Evolutionary conservation across 2,797 vertebrate species (phyloP).

Genomic region (Paratrypauchen microcephalus): DNA sequence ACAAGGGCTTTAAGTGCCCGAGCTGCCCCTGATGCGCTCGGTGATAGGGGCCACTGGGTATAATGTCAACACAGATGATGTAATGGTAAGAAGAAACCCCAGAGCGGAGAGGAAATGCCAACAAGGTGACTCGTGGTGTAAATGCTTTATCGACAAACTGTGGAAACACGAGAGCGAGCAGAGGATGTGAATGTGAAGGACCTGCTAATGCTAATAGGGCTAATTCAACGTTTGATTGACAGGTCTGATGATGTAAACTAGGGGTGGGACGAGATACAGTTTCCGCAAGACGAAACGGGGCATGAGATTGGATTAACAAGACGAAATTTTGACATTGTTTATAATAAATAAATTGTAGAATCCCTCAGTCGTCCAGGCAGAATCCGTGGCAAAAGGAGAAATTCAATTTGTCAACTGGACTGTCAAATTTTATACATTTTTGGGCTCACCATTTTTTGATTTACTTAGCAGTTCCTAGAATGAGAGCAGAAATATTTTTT

Average conservation of each 20-base stretch:
- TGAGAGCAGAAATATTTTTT: too few relatives aligned
- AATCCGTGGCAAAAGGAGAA: too few relatives aligned
- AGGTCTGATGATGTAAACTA: not conserved
- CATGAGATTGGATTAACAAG: too few relatives aligned
- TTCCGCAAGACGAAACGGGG: too few relatives aligned
- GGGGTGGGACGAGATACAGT: too few relatives aligned
- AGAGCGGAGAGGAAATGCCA: conserved; percentile 44
- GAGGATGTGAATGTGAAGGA: conserved; percentile 11
- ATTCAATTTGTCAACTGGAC: too few relatives aligned
- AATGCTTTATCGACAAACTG: conserved; percentile 24
- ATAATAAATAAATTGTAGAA: too few relatives aligned
- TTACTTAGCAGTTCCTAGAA: too few relatives aligned
- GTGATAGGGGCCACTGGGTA: conserved; percentile 6
- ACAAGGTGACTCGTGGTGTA: conserved; percentile 44
- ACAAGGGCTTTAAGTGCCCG: conserved; percentile 56
- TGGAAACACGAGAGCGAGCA: conserved; percentile 39
- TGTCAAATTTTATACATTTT: too few relatives aligned
- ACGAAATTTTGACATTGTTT: too few relatives aligned
- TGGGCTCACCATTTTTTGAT: too few relatives aligned
- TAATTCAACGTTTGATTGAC: conserved; percentile 4
- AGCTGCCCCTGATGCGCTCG: conserved; percentile 39
- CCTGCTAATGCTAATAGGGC: not conserved
- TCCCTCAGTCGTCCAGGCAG: too few relatives aligned
- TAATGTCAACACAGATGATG: conserved; percentile 51
- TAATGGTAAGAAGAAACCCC: conserved; percentile 39